Percentiles rank a stretch among this genome's conserved stretches.
Conservation (phyloP, 2,113 vertebrate species). For the Chinchilla lanigera region DNA sequence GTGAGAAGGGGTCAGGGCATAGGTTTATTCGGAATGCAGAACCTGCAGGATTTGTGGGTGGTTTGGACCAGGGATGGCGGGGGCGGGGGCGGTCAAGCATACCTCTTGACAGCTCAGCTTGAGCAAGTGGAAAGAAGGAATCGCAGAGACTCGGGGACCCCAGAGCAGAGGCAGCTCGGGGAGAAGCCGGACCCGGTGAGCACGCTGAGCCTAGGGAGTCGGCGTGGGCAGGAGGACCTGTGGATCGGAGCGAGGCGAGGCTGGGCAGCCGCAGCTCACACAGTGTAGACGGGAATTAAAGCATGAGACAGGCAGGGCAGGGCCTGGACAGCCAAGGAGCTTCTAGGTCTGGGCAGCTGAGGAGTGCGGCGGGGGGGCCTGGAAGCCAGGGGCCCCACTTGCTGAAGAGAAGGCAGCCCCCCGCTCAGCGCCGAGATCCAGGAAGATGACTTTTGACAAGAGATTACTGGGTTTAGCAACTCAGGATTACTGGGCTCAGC, state of each 20-base stretch:
- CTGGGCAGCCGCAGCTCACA: not conserved
- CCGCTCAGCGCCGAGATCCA: not conserved
- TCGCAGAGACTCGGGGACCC: not conserved
- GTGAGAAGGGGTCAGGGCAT: not conserved
- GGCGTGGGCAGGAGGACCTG: accelerated
- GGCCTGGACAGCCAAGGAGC: not conserved
- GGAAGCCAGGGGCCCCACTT: not conserved
- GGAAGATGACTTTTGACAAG: conserved; percentile 23
- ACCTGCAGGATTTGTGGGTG: not conserved
- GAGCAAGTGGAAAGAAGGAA: not conserved
- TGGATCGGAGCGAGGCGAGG: accelerated
- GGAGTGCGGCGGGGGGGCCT: not conserved
- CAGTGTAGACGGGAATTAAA: not conserved
- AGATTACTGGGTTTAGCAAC: not conserved
- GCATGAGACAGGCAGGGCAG: not conserved
- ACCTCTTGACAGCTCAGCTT: not conserved
- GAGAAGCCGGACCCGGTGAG: not conserved
- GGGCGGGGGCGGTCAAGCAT: accelerated
- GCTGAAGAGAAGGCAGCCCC: not conserved
- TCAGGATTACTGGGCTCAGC: not conserved
- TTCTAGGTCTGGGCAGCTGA: not conserved
- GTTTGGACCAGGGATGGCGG: not conserved
- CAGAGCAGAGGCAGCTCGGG: not conserved
- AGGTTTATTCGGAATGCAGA: not conserved
- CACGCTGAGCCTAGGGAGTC: accelerated